Base-by-base conservation (phyloP, 2,113 vertebrate species). In the Gobiocypris rarus region DNA sequence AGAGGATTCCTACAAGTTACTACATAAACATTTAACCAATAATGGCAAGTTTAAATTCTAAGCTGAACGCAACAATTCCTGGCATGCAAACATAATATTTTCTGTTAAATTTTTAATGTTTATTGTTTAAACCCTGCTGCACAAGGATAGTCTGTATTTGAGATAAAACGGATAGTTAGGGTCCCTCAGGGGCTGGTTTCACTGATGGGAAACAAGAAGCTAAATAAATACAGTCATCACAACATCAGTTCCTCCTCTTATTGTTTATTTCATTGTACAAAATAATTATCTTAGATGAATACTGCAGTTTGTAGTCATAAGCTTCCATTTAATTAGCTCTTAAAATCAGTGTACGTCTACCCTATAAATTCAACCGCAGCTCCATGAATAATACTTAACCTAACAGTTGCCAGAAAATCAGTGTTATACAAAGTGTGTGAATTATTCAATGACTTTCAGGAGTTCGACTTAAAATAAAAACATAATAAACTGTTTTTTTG, bases 211-310 rank as follows among this genome's bases (percentile, higher is more conserved):
- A 92, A 91, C 92, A 89, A 93, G 90, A 89, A 89, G 77, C 89
- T 92, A 91, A 93, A 93, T 91, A 93, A 93, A 93, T 91, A 92
- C 75, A 84, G 86, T 85, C 90, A 92, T 93, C 90, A 90, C 88
- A 90, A 92, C 92, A 89, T 88, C 84, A 92, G 89, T 86, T 91
- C 90, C 87, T 91, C 89, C 89, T 91, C 89, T 90, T 88, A 86
- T 93, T 93, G 91, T 94, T 93, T 92, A 92, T 92, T 89, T 89
- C 59, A 85, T 86, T 86, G 85, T 31, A 80, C 82, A 80, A 61
- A 78, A 80, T 83, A 81, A 71, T 48, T 65, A n/a, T 76, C 88
- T 54, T 43, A 83, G 43, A 83, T 77, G 80, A 89, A 91, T 52
- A 83, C 79, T 88, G 89, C 91, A 91, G 86, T 87, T 73, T 83